Evolutionary conservation across 2,797 vertebrate genomes (phyloP).

Genomic region (Sitta carolinensis): DNA sequence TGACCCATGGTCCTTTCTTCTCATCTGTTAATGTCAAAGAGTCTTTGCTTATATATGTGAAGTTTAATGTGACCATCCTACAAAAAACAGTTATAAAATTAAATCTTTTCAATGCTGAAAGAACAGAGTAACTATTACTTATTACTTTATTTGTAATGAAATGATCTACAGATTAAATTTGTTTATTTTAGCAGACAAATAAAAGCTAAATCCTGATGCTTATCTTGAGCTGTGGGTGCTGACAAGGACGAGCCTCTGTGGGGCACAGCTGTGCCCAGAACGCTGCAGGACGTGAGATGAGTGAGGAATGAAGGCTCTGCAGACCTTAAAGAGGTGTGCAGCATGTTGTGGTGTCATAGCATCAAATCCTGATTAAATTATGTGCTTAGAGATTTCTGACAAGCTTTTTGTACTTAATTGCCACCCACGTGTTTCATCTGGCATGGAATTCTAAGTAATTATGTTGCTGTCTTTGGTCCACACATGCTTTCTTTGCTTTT

Average conservation of each 20-base stretch:
- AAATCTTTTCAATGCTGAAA: not conserved
- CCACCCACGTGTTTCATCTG: not conserved
- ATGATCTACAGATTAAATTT: not conserved
- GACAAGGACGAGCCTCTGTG: not conserved
- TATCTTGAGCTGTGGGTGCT: not conserved
- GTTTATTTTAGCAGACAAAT: not conserved
- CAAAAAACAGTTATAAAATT: not conserved
- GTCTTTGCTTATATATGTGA: not conserved
- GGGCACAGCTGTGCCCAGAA: not conserved
- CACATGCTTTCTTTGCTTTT: not conserved
- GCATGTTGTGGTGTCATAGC: constrained; percentile 2
- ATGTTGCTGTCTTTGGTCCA: not conserved
- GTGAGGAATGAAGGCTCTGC: not conserved
- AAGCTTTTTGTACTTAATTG: constrained; percentile 17
- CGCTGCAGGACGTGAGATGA: not conserved
- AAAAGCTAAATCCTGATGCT: not conserved
- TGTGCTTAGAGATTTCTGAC: constrained; percentile 31
- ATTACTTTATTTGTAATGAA: not conserved
- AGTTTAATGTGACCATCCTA: not conserved
- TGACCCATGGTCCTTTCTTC: not conserved
- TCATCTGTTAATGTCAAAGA: not conserved
- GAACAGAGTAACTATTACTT: not conserved
- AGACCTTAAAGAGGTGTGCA: not conserved
- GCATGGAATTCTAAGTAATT: not conserved
- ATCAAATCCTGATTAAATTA: constrained; percentile 34